A percentile compares a stretch with the other conserved stretches of the same genome.
These are phyloP conservation scores for Rhabdornis inornatus DNA, from an alignment of 2,113 vertebrate genomes.

Conservation along the genomic window DNA sequence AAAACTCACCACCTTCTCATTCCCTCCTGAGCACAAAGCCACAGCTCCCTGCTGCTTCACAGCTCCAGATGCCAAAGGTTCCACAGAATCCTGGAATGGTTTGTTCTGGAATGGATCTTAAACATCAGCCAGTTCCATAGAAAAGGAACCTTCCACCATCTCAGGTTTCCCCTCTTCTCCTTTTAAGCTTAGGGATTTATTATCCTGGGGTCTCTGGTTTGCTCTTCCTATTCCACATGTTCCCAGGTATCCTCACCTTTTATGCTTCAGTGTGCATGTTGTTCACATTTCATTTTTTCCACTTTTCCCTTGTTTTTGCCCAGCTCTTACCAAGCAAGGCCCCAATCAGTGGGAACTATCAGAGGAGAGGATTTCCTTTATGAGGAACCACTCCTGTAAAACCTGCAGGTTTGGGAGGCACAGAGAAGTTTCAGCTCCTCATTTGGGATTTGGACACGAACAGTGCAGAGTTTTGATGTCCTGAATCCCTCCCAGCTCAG, in stretches of 20 bases:
- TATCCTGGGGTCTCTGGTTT: not conserved
- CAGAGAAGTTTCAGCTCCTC: not conserved
- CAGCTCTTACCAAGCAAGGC: fast-evolving
- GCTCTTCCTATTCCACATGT: not conserved
- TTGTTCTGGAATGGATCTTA: not conserved
- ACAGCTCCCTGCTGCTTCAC: not conserved
- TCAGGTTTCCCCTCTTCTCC: not conserved
- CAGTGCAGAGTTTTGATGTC: not conserved
- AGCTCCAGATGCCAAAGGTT: not conserved
- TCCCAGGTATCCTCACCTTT: not conserved
- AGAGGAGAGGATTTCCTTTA: not conserved
- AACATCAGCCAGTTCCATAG: not conserved
- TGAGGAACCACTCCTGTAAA: not conserved
- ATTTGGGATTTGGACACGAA: not conserved
- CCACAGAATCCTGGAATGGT: not conserved
- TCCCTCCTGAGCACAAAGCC: not conserved
- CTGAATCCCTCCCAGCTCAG: not conserved
- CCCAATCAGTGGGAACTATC: fast-evolving
- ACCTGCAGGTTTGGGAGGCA: not conserved
- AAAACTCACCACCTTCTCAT: too few species aligned
- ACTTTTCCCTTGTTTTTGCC: not conserved
- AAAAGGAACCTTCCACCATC: not conserved
- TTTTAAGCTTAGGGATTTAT: not conserved
- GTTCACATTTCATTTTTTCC: not conserved
- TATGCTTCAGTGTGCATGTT: fast-evolving